Evolutionary conservation across 2,113 vertebrate genomes (phyloP).

Genomic region (Notechis scutatus): DNA sequence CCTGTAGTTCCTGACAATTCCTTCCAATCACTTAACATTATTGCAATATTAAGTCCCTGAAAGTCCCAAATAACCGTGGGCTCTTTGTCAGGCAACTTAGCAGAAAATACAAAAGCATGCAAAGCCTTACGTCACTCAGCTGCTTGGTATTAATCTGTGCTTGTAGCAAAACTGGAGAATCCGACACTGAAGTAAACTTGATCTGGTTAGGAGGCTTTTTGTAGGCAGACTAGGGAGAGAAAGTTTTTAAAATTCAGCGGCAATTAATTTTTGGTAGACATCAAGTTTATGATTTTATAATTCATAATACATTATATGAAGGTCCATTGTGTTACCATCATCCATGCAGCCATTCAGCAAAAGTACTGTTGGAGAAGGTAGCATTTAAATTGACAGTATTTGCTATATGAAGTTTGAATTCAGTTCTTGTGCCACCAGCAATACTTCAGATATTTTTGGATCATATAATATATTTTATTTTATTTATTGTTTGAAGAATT

Average conservation of each 20-base stretch:
- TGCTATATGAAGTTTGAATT: not conserved
- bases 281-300: not conserved
- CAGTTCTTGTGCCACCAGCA: not conserved
- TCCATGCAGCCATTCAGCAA: not conserved
- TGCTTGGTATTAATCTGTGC: not conserved
- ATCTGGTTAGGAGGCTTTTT: not conserved
- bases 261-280: not conserved
- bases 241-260: constrained; percentile 63
- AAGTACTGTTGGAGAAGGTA: not conserved
- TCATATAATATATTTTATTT: not conserved
- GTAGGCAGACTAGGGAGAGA: not conserved
- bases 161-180: not conserved
- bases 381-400: not conserved
- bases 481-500: not conserved
- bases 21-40: not conserved
- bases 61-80: not conserved
- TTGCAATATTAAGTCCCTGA: not conserved
- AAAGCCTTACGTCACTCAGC: not conserved
- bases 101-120: not conserved
- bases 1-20: not conserved
- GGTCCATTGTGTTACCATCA: not conserved
- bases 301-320: not conserved
- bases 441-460: not conserved
- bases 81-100: not conserved
- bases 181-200: not conserved